phyloP scores from a whole-genome alignment of 1,140 invertebrate genomes.

The Pectinophora gossypiella region DNA sequence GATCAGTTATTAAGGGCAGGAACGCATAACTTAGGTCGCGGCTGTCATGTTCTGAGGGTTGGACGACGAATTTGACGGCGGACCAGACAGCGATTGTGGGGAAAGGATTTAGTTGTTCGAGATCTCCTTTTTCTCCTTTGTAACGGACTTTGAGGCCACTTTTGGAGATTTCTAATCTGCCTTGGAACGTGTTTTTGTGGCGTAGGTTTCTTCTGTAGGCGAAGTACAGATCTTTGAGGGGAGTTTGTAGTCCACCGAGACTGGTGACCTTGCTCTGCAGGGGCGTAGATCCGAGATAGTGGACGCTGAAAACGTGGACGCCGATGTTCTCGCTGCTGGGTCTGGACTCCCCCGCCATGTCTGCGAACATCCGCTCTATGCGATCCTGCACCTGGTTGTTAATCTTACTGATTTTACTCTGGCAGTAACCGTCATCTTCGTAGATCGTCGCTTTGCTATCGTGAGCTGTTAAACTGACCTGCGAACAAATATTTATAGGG shows the following conservation, averaged over 20 bases:
- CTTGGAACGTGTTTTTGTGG: conserved; percentile 69
- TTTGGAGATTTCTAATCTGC: conserved; percentile 82
- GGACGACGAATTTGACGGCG: conserved; percentile 85
- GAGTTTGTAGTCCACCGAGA: conserved; percentile 87
- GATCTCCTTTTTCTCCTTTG: conserved; percentile 74
- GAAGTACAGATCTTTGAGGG: conserved; percentile 87
- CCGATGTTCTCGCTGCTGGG: conserved; percentile 67
- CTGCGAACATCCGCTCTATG: conserved; percentile 90
- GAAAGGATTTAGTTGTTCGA: conserved; percentile 84
- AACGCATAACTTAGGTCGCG: conserved; percentile 81
- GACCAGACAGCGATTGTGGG: conserved; percentile 94
- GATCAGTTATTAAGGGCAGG: conserved; percentile 90
- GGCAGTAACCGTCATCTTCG: conserved; percentile 63
- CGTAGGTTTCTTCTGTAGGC: conserved; percentile 75
- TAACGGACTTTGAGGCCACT: conserved; percentile 80
- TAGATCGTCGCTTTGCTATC: conserved; percentile 46
- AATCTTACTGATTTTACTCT: conserved; percentile 53
- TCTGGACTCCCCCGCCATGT: conserved; percentile 81
- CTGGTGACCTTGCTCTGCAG: conserved; percentile 87
- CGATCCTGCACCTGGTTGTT: conserved; percentile 88
- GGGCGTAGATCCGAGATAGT: conserved; percentile 88
- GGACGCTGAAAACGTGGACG: conserved; percentile 81
- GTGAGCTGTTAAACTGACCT: conserved; percentile 45
- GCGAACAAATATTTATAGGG: too few relatives aligned
- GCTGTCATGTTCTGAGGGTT: conserved; percentile 69